Base-by-base conservation (phyloP, 2,113 vertebrate genomes). In the Sapajus apella region DNA sequence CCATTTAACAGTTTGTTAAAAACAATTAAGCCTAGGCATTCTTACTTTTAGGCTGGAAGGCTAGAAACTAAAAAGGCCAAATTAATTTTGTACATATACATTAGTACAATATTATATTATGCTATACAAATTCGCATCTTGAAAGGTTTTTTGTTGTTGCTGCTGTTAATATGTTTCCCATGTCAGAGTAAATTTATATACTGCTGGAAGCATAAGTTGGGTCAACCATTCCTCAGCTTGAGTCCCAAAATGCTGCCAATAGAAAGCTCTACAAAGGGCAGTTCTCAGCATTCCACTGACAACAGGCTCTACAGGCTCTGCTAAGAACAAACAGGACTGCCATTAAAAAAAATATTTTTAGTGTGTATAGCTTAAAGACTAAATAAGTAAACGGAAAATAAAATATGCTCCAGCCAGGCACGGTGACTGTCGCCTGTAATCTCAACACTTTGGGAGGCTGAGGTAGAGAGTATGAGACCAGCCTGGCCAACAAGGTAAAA, bases 161-260 rank as follows among this genome's bases (percentile, higher is more conserved):
- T 87, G 18, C 56, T 93, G 35, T 23, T 86, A 43, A 64, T 88
- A 52, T 83, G 50, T 83, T 58, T 87, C 58, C 52, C 93, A 89
- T 91, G 87, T 90, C 55, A 43, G 16, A 92, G 66, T 91, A 72
- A 79, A 92, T 87, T 64, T 96, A 84, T 35, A 77, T 35, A 58
- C 30, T 47, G 18, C 30, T 32, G 1, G 10, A n/a, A 89, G 37
- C 88, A 1, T 91, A 66, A 10, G 5, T 4, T 77, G 23, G 25
- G 8, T 47, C 86, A 27, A 91, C 35, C 27, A 58, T 56, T 80
- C 37, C 90, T 85, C 56, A 88, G 56, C 47, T 66, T 91, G 52
- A 11, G 64, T 76, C 66, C 50, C 56, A 64, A 95, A 85, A 92
- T 35, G 20, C 21, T 80, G 37, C 35, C 58, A 56, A 93, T 12